phyloP scores from a whole-genome alignment of 2,113 vertebrate genomes.

The Rhabdomys dilectus region DNA sequence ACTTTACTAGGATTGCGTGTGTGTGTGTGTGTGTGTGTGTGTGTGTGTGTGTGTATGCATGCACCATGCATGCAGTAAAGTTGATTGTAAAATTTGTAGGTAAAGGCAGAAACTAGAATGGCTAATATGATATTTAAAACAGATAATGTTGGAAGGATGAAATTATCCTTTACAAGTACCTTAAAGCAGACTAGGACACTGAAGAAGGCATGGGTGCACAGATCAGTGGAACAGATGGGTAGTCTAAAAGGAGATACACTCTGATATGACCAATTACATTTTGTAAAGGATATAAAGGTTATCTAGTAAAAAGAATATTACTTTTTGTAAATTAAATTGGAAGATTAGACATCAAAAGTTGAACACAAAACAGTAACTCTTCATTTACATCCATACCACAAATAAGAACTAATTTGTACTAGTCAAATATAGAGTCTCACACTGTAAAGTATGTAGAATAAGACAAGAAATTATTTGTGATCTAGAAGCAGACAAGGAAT shows the following conservation, averaged over 20 bases:
- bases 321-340: conserved; percentile 50
- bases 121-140: conserved; percentile 23
- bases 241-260: neutral
- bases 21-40: neutral
- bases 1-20: neutral
- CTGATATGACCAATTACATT: neutral
- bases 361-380: neutral
- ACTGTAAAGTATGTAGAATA: neutral
- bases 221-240: neutral
- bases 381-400: neutral
- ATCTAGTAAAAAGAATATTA: neutral
- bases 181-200: neutral
- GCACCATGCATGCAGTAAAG: neutral
- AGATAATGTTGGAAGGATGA: neutral
- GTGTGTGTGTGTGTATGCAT: neutral
- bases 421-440: neutral
- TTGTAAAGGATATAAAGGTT: neutral
- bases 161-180: neutral
- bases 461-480: conserved; percentile 30
- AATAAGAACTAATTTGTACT: neutral
- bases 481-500: neutral
- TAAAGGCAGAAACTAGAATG: conserved; percentile 7
- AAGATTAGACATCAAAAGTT: conserved; percentile 8
- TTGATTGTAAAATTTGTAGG: neutral
- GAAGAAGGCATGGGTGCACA: neutral